These are phyloP conservation scores for Zoroaster sp. DNA, from an alignment of 53 echinoderm and acorn worm species.

Conservation along the genomic window DNA sequence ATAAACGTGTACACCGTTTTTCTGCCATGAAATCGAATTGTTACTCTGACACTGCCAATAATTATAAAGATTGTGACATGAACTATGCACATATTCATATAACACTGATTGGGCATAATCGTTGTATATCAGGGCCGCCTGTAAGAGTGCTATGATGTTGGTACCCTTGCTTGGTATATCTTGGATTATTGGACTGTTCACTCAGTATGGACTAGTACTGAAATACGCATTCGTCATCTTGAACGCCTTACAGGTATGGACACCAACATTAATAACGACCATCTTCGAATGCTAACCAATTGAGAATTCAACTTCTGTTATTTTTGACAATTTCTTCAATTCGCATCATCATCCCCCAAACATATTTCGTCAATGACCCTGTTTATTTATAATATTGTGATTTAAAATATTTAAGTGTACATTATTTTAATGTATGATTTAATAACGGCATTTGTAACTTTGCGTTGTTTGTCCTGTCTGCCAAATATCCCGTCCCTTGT, in stretches of 20 bases:
- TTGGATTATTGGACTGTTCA: slow-evolving; percentile 70
- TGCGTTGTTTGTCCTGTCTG: too few species aligned
- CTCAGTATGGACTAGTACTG: slow-evolving; percentile 51
- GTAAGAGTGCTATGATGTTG: slow-evolving; percentile 61
- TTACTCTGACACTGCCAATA: too few species aligned
- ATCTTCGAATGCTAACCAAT: not conserved
- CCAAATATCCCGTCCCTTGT: too few species aligned
- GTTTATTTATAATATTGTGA: not conserved
- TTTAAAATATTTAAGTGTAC: too few species aligned
- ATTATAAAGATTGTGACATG: too few species aligned
- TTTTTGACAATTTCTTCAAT: not conserved
- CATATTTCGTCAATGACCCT: not conserved
- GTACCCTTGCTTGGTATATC: slow-evolving; percentile 75
- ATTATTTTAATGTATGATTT: too few species aligned
- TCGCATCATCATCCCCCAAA: not conserved
- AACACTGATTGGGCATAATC: too few species aligned
- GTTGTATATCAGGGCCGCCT: slow-evolving; percentile 49
- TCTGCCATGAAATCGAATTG: too few species aligned
- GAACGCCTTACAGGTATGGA: slow-evolving; percentile 54
- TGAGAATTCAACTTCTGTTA: not conserved
- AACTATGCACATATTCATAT: too few species aligned
- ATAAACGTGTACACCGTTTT: too few species aligned
- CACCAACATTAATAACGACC: too few species aligned
- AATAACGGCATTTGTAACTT: too few species aligned
- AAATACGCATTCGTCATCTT: slow-evolving; percentile 67